phyloP scores from a whole-genome alignment of 2,888 invertebrate species.

The Amphipoea lucens region DNA sequence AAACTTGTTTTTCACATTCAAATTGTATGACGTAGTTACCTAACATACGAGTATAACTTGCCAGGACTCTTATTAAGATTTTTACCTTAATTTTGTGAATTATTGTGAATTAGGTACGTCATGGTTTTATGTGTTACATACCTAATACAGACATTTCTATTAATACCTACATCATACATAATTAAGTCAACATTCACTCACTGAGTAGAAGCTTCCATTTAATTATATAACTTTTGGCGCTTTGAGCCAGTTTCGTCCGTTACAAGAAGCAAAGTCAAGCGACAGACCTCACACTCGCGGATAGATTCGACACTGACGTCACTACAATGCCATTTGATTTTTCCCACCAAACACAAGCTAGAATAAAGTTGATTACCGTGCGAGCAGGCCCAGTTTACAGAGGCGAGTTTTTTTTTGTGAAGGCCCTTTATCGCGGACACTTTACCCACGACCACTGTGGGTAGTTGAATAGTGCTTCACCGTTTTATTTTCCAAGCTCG shows the following conservation, averaged over 20 bases:
- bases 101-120: too few relatives aligned
- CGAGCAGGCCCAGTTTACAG: slow-evolving; percentile 66
- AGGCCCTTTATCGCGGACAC: slow-evolving; percentile 77
- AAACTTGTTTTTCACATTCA: background rate
- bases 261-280: slow-evolving; percentile 25
- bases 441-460: slow-evolving; percentile 76
- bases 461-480: slow-evolving; percentile 81
- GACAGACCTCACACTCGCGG: slow-evolving; percentile 6
- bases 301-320: slow-evolving; percentile 43
- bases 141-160: background rate
- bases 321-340: slow-evolving; percentile 64
- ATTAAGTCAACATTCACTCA: slow-evolving; percentile 1
- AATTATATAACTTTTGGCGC: slow-evolving; percentile 7
- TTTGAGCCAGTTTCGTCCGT: background rate
- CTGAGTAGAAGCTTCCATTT: background rate
- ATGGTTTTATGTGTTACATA: background rate
- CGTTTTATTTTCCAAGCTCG: slow-evolving; percentile 86
- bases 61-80: background rate
- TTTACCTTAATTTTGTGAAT: background rate
- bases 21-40: background rate
- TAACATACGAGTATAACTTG: background rate
- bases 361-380: slow-evolving; percentile 70
- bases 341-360: slow-evolving; percentile 57
- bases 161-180: slow-evolving; percentile 4
- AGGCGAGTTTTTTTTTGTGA: slow-evolving; percentile 72